phyloP scores from a whole-genome alignment of 30 jellyfish, hydroid and myxozoan species.

The Hydra vulgaris region DNA sequence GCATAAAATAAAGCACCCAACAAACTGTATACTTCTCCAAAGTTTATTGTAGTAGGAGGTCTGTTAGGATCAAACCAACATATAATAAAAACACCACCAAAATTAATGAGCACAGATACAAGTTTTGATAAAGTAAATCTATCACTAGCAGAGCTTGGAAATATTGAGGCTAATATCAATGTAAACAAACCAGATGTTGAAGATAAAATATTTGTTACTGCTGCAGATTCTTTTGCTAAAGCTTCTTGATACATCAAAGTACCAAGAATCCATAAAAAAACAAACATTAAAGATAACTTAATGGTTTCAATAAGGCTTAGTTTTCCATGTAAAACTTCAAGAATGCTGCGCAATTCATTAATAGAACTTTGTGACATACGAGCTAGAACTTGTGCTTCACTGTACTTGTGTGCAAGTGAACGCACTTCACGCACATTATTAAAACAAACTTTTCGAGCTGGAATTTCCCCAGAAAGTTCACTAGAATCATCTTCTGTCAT shows the following conservation, averaged over 20 bases:
- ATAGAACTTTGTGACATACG: constrained; percentile 56
- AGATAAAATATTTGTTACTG: constrained; percentile 79
- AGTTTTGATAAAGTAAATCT: constrained; percentile 62
- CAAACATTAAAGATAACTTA: constrained; percentile 55
- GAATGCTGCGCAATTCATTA: constrained; percentile 40
- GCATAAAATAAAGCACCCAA: constrained; percentile 75
- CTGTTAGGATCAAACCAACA: constrained; percentile 68
- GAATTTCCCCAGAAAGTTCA: constrained; percentile 20
- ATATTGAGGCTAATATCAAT: constrained; percentile 62
- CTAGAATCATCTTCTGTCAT: constrained; percentile 95
- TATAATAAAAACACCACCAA: constrained; percentile 65
- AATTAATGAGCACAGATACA: constrained; percentile 63
- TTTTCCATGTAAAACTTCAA: constrained; percentile 26
- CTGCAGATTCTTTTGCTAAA: constrained; percentile 79
- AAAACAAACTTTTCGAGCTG: constrained; percentile 43
- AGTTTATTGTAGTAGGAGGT: constrained; percentile 34
- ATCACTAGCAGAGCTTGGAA: constrained; percentile 49
- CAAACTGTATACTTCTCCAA: constrained; percentile 72
- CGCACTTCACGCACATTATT: constrained; percentile 63
- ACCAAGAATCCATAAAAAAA: constrained; percentile 74
- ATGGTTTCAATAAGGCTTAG: constrained; percentile 53
- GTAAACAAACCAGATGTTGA: constrained; percentile 92
- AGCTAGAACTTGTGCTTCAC: constrained; percentile 58
- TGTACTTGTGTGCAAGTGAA: constrained; percentile 38
- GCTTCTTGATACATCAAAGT: constrained; percentile 82